Evolutionary conservation across 2,888 invertebrate genomes (phyloP).

Genomic region (Micoletzkya japonica): DNA sequence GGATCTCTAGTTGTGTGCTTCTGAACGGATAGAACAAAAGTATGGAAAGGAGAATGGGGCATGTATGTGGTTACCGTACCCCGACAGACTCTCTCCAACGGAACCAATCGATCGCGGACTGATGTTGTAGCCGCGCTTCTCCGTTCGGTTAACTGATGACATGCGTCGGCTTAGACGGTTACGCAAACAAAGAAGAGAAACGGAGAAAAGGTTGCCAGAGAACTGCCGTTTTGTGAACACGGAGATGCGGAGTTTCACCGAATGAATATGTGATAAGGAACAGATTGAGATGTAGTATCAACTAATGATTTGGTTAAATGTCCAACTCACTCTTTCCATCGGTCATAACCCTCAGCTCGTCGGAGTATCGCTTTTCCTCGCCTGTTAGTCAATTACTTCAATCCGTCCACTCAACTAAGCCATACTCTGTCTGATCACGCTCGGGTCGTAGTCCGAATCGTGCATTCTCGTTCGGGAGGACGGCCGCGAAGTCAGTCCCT

Average conservation of each 20-base stretch:
- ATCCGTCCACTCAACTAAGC: not conserved
- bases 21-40: too few species aligned
- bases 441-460: conserved; percentile 42
- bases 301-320: too few species aligned
- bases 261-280: too few species aligned
- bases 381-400: conserved; percentile 1
- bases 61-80: conserved; percentile 13
- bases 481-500: conserved; percentile 42
- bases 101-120: conserved; percentile 47
- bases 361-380: conserved; percentile 30
- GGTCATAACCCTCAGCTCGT: conserved; percentile 31
- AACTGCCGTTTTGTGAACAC: too few species aligned
- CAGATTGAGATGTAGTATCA: too few species aligned
- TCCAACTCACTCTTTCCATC: not conserved
- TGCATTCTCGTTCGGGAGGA: conserved; percentile 40
- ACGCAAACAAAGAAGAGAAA: too few species aligned
- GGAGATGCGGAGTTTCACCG: not conserved
- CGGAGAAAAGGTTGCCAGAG: too few species aligned
- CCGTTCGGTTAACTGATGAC: too few species aligned
- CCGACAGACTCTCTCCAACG: conserved; percentile 32
- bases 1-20: too few species aligned
- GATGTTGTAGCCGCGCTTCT: conserved; percentile 45
- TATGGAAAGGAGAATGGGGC: too few species aligned
- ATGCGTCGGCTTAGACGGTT: too few species aligned
- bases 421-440: conserved; percentile 32